phyloP scores from a whole-genome alignment of 2,797 vertebrate species.

The Labeo calbasu region DNA sequence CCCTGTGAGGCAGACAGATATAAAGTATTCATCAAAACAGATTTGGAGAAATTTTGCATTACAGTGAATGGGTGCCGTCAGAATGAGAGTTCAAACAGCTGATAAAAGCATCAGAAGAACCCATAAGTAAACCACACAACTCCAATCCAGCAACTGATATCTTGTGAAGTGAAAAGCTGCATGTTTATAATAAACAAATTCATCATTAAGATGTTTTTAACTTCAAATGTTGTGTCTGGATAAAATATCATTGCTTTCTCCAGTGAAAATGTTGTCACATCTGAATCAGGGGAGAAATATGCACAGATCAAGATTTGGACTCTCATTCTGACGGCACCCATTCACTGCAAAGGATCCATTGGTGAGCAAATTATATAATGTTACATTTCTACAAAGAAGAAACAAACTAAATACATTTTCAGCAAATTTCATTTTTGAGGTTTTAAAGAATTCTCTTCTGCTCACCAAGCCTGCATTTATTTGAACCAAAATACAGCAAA shows the following conservation, averaged over 20 bases:
- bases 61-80: neutral
- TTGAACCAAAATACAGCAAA: too few species aligned
- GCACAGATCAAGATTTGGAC: neutral
- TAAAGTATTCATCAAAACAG: neutral
- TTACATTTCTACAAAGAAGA: neutral
- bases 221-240: too few species aligned
- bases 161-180: neutral
- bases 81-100: neutral
- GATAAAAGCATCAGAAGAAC: neutral
- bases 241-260: neutral
- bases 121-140: neutral
- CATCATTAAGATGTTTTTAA: neutral
- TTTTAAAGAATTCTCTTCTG: too few species aligned
- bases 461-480: too few species aligned
- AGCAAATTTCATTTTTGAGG: neutral
- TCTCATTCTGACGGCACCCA: neutral
- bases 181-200: neutral
- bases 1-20: conserved; percentile 76
- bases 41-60: neutral
- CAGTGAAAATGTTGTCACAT: neutral
- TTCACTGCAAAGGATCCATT: neutral
- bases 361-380: neutral
- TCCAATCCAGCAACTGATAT: neutral
- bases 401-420: neutral
- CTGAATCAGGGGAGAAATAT: neutral